Base-by-base conservation (phyloP, 2,797 vertebrate genomes). In the Chelon labrosus region DNA sequence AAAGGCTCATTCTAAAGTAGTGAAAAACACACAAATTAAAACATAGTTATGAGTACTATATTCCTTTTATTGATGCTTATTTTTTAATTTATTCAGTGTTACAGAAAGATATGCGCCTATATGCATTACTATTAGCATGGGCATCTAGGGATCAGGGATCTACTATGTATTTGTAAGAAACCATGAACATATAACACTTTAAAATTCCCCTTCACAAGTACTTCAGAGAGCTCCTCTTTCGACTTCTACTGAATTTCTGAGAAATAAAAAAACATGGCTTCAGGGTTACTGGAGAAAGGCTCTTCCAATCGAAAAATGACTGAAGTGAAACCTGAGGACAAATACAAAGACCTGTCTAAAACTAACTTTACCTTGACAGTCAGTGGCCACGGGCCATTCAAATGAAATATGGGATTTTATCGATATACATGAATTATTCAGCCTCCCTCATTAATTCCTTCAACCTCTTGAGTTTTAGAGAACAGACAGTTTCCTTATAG, bases 351-450 rank as follows among this genome's bases (percentile, higher is more conserved):
- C 65, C 69, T 62, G 57, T 82, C 77, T 58, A 41, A 84, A 86
- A 79, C 51, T 41, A 70, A 77, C 69, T 66, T 31, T 39, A 80
- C 57, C 58, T 71, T 58, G 63, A 84, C 64, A 58, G 51, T 64
- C 65, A 52, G 20, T 75, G 72, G 66, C 79, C 64, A 69, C 35
- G 38, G 69, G 73, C 83, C 35, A 50, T 72, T 46, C 58, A 75
- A 88, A 83, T 75, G 19, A 87, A 70, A 80, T 62, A 79, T 73
- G 60, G 84, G 68, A 67, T 47, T 49, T 73, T 84, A 90, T 84
- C 35, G 52, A 87, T 77, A 67, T 7, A n/a, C 61, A 79, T 90
- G 52, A 87, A 92, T 88, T 83, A 92, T 93, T 93, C 81, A 92
- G 11, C 52, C 64, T 46, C 27, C 31, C 50, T 85, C 74, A 87